Conservation (phyloP, 2,113 vertebrate species). For the Glaucidium brasilianum region DNA sequence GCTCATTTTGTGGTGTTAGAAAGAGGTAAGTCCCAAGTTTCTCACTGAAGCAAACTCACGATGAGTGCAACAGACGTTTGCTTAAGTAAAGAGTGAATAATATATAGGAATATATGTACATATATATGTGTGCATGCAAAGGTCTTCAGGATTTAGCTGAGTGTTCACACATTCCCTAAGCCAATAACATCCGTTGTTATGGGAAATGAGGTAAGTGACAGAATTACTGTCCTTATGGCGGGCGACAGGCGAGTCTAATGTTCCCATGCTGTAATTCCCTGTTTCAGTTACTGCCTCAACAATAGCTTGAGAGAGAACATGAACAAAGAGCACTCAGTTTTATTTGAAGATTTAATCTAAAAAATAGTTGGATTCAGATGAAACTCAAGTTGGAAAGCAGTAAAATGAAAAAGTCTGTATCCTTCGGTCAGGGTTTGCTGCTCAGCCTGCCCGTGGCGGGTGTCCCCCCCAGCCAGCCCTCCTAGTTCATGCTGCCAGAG, state of each 20-base stretch:
- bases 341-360: background rate
- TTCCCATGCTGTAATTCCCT: conserved; percentile 54
- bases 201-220: conserved; percentile 75
- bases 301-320: background rate
- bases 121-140: background rate
- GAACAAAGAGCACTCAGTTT: background rate
- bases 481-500: rapidly evolving
- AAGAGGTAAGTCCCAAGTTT: background rate
- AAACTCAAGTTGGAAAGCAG: background rate
- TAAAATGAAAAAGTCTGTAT: rapidly evolving
- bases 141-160: conserved; percentile 51
- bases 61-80: background rate
- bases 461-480: rapidly evolving
- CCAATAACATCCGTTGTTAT: conserved; percentile 66
- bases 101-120: background rate
- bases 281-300: background rate
- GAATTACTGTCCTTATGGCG: conserved; percentile 61
- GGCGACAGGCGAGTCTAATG: conserved; percentile 35
- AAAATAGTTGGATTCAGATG: background rate
- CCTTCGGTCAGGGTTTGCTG: background rate
- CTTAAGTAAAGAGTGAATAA: background rate
- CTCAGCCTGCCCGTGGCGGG: rapidly evolving
- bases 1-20: background rate
- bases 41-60: background rate
- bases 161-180: conserved; percentile 60